Base-by-base conservation (phyloP, 2,113 vertebrate species). In the Tychaedon coryphoeus region DNA sequence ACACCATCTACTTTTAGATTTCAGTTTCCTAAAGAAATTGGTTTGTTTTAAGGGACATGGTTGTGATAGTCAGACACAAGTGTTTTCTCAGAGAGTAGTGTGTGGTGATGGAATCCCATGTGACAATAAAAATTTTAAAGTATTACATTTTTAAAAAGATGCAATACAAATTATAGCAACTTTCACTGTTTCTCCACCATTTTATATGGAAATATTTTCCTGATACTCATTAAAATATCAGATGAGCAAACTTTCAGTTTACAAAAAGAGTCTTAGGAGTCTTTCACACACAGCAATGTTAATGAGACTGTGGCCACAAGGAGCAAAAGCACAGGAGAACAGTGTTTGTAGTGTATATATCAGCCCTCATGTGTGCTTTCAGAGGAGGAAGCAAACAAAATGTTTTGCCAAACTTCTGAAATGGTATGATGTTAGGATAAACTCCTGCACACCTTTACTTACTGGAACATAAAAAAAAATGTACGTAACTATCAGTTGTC, bases 371-470 rank as follows among this genome's bases (percentile, higher is more conserved):
- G 64, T 73, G 80, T 80, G 90, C 72, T 83, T 90, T 71, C 83
- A 83, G 53, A 60, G 71, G 40, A 93, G 78, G 88, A 94, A 96
- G 95, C 78, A 96, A 96, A 93, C 86, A 93, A 94, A 93, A 86
- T 94, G 74, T 81, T 94, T 94, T 93, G 82, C 92, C 90, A 95
- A 71, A 51, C 26, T 90, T 31, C 71, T 90, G 85, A 77, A 93
- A 86, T 17, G 47, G 60, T 73, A 60, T 26, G 67, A 95, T 64
- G 33, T 66, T 85, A 73, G 60, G 14, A 86, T 54, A 92, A 83
- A 67, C 17, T 93, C 43, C 60, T 80, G 60, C 19, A 86, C 24
- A 73, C 51, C 51, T 86, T 90, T 62, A 64, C 81, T 83, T 62
- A 76, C 47, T 48, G 78, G 77, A 88, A 94, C 71, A 72, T 12